phyloP scores from a whole-genome alignment of 2,113 vertebrate genomes.

The Ondatra zibethicus region DNA sequence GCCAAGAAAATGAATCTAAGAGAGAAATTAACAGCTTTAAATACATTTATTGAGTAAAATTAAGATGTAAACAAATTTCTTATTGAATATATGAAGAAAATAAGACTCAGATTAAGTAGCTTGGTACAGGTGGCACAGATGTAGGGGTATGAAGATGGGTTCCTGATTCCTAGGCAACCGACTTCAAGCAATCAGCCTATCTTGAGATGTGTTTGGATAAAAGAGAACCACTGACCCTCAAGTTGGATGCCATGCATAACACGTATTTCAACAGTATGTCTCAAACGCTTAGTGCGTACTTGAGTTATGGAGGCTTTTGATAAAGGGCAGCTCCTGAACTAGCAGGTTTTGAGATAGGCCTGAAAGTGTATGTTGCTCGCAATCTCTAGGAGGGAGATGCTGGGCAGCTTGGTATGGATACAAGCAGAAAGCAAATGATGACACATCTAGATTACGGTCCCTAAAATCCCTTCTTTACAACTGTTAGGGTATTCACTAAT shows the following conservation, averaged over 20 bases:
- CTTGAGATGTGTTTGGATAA: background rate
- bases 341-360: background rate
- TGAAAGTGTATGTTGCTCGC: background rate
- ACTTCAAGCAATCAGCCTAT: background rate
- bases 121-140: background rate
- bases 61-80: background rate
- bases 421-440: background rate
- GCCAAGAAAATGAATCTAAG: background rate
- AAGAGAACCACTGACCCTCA: background rate
- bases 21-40: background rate
- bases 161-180: background rate
- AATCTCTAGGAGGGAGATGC: background rate
- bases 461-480: background rate
- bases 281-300: background rate
- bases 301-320: background rate
- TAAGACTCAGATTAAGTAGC: background rate
- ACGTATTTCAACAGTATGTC: background rate
- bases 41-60: background rate
- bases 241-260: background rate
- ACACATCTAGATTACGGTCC: slow-evolving; percentile 16
- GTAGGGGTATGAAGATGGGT: background rate
- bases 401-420: background rate
- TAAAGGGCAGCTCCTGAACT: background rate
- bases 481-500: background rate
- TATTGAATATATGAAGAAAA: background rate